Conservation (phyloP, 2,888 invertebrate species). For the Hyppa rectilinea region DNA sequence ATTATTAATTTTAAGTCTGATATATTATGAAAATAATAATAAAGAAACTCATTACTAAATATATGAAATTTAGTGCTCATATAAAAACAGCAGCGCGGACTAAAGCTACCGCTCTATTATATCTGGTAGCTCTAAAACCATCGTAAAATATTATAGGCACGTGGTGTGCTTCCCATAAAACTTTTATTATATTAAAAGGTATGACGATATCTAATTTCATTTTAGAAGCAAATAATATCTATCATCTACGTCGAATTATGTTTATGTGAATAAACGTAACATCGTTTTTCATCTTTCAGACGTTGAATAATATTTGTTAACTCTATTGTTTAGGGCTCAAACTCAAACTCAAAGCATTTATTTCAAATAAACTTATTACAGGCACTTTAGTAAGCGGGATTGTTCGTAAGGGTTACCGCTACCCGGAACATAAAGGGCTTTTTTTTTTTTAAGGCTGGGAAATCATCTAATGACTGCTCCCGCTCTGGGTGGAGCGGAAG, state of each 20-base stretch:
- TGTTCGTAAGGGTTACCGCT: too few species aligned
- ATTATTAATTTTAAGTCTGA: too few species aligned
- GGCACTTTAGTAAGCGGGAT: too few species aligned
- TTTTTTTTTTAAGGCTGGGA: too few species aligned
- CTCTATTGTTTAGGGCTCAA: too few species aligned
- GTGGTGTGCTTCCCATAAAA: constrained; percentile 46
- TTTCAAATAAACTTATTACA: too few species aligned
- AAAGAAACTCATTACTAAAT: constrained; percentile 43
- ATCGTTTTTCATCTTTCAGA: neutral
- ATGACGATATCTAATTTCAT: constrained; percentile 38
- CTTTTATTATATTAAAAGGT: constrained; percentile 48
- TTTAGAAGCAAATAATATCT: neutral
- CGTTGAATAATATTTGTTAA: too few species aligned
- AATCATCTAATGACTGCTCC: too few species aligned
- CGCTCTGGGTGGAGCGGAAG: too few species aligned
- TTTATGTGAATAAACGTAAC: neutral
- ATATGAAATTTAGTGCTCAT: constrained; percentile 48
- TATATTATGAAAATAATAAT: too few species aligned
- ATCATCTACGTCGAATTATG: neutral
- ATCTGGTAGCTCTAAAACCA: constrained; percentile 51
- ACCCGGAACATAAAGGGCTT: too few species aligned
- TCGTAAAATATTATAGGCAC: constrained; percentile 52
- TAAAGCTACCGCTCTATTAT: constrained; percentile 55
- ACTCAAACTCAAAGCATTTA: too few species aligned
- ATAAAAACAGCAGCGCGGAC: constrained; percentile 47